A percentile compares a stretch with the other conserved stretches of the same genome.
Conservation (phyloP, 2,797 vertebrate genomes). For the Chaunax sp. region DNA sequence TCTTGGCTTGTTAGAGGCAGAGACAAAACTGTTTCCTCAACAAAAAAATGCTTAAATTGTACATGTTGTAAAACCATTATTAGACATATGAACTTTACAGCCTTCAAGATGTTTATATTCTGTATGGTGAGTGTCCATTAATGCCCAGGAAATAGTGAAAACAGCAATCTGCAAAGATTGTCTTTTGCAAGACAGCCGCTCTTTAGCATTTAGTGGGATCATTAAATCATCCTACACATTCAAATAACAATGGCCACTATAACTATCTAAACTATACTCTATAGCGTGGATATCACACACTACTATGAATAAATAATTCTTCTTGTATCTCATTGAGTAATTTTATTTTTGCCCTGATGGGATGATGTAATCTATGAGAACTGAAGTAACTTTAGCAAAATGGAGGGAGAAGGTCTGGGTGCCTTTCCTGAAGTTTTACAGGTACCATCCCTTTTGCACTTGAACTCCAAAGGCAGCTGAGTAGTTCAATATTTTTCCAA, state of each 20-base stretch:
- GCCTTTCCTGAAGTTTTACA: background rate
- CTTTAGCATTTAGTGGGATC: slow-evolving; percentile 35
- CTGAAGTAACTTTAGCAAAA: slow-evolving; percentile 14
- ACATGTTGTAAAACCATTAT: background rate
- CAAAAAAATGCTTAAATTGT: background rate
- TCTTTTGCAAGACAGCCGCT: slow-evolving; percentile 59
- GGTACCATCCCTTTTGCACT: background rate
- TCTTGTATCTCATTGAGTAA: background rate
- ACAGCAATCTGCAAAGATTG: slow-evolving; percentile 53
- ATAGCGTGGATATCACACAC: background rate
- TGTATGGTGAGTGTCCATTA: slow-evolving; percentile 27
- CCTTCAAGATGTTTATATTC: background rate
- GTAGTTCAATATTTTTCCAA: background rate
- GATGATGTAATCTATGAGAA: background rate
- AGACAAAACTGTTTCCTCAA: background rate
- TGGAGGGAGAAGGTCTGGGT: background rate
- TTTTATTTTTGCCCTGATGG: background rate
- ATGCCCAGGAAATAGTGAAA: slow-evolving; percentile 39
- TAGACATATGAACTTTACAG: slow-evolving; percentile 14
- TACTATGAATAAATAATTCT: slow-evolving; percentile 1
- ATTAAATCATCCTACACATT: slow-evolving; percentile 17
- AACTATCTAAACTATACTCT: slow-evolving; percentile 1
- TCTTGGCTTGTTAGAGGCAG: too few species aligned
- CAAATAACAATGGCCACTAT: slow-evolving; percentile 5
- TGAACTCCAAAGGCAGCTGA: background rate